Evolutionary conservation across 2,113 vertebrate species (phyloP).

Genomic region (Platysteira castanea): DNA sequence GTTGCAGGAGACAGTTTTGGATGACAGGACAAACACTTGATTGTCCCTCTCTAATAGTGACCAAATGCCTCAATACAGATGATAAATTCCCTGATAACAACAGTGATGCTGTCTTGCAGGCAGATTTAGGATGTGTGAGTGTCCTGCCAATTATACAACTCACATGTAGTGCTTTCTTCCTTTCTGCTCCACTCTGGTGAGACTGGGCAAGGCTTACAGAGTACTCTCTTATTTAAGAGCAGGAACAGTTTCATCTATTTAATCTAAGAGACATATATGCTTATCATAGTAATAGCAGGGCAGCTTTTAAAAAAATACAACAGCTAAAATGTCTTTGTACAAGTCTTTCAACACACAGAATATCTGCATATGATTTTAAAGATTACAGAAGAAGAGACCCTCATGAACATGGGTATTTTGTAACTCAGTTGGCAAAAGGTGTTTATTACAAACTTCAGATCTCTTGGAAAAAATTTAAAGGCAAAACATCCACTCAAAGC

Average conservation of each 20-base stretch:
- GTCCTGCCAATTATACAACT: not conserved
- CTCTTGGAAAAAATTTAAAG: not conserved
- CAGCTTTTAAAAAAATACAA: not conserved
- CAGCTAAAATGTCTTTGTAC: not conserved
- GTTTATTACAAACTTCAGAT: not conserved
- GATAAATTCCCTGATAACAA: not conserved
- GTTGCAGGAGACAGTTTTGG: not conserved
- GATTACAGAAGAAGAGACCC: not conserved
- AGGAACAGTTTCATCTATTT: not conserved
- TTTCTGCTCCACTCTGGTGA: not conserved
- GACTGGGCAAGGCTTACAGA: not conserved
- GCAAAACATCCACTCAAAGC: not conserved
- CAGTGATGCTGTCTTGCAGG: not conserved
- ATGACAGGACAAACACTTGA: not conserved
- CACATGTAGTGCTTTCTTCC: not conserved
- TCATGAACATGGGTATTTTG: rapidly evolving
- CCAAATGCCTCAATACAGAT: not conserved
- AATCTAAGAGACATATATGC: not conserved
- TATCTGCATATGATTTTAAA: not conserved
- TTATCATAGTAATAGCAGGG: not conserved
- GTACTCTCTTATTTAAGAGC: not conserved
- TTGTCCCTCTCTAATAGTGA: not conserved
- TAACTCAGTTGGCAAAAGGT: not conserved
- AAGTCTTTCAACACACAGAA: not conserved
- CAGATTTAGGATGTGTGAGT: not conserved